Base-by-base conservation (phyloP, 2,113 vertebrate genomes). In the Rhizomys pruinosus region DNA sequence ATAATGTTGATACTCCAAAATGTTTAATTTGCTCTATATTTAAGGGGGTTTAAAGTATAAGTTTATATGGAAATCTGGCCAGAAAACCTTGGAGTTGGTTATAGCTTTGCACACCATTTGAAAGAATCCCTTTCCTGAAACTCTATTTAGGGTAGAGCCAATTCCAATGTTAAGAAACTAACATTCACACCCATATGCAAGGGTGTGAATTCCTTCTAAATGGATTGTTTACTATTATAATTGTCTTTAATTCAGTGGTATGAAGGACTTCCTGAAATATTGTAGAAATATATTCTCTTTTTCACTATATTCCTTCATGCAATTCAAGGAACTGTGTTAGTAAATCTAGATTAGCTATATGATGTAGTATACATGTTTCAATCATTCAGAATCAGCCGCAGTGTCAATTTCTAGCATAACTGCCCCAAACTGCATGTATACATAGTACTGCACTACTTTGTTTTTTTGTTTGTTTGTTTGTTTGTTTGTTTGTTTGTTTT, bases 151-250 rank as follows among this genome's bases (percentile, higher is more conserved):
- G 96, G 88, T 82, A 97, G 85, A 97, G 79, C 97, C 96, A 92
- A 96, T 95, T 97, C 96, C 94, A 95, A 97, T 97, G 96, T 97
- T 96, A 97, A 96, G 94, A 97, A 97, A 97, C 96, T 96, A 97
- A 97, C 96, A 97, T 95, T 97, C 97, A 96, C 95, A 97, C 96
- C 94, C 96, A 96, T 97, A 97, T 95, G 96, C 95, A 96, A 95
- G 95, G 96, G 96, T 97, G 96, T 97, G 96, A 97, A 97, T 97
- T 96, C 95, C 93, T 96, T 95, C 97, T 97, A 97, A 97, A 97
- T 97, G 95, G 95, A 96, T 96, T 97, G 96, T 97, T 96, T 97
- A 96, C 96, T 97, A 97, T 96, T 97, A 97, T 97, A 96, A 94
- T 94, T 96, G 93, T 96, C 95, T 97, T 97, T 95, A 96, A 96